Conservation (phyloP, 2,888 invertebrate genomes). For the Thecophora atra region DNA sequence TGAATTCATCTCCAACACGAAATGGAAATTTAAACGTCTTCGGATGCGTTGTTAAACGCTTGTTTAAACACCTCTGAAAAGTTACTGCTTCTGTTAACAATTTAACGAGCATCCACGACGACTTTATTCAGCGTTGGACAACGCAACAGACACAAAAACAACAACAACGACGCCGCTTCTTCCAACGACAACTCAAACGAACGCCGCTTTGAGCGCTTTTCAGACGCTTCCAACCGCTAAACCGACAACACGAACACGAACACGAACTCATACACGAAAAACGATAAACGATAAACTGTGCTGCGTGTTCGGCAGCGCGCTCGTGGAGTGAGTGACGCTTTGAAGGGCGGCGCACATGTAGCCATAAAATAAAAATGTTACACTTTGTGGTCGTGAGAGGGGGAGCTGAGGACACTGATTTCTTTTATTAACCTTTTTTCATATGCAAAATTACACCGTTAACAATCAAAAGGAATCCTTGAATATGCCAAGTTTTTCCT, state of each 20-base stretch:
- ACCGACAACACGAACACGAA: conserved; percentile 35
- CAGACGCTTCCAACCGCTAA: conserved; percentile 33
- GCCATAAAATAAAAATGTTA: background rate
- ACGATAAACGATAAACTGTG: conserved; percentile 1
- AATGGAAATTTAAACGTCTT: no score
- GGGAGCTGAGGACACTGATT: no score
- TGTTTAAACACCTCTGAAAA: conserved; percentile 17
- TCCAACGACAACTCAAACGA: background rate
- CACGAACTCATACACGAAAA: no score
- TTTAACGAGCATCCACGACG: background rate
- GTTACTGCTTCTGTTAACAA: conserved; percentile 16
- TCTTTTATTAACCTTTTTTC: no score
- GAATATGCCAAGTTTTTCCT: no score
- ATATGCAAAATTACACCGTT: no score
- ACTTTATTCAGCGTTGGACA: background rate
- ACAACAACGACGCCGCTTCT: background rate
- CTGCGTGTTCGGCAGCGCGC: background rate
- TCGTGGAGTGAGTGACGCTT: background rate
- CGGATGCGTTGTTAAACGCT: no score
- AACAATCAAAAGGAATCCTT: no score
- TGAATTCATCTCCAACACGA: no score
- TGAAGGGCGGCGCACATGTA: background rate
- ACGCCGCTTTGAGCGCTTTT: background rate
- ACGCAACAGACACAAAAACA: no score
- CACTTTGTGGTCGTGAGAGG: background rate